phyloP scores from a whole-genome alignment of 1,140 invertebrate species.

The Apis dorsata region DNA sequence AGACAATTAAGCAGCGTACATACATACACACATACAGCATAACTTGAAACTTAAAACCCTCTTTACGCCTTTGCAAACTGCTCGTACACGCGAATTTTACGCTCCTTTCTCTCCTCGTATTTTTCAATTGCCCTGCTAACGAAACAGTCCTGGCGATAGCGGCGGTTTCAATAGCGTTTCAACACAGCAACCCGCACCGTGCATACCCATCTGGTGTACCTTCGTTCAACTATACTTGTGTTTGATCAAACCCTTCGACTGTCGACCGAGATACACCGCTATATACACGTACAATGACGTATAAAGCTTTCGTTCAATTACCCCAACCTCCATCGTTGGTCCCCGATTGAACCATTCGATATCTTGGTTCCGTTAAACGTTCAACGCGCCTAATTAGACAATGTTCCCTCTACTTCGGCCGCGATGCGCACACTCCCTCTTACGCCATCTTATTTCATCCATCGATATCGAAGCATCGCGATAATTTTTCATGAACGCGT shows the following conservation, averaged over 20 bases:
- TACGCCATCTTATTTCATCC: background rate
- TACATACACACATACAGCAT: background rate
- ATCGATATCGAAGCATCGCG: background rate
- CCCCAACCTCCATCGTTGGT: constrained; percentile 33
- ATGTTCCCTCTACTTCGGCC: constrained; percentile 31
- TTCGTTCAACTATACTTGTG: constrained; percentile 51
- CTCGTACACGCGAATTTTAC: constrained; percentile 43
- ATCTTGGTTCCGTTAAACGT: constrained; percentile 63
- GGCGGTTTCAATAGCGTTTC: constrained; percentile 61
- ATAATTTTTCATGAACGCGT: background rate
- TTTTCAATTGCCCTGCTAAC: constrained; percentile 67
- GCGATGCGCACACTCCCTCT: background rate
- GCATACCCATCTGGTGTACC: constrained; percentile 48
- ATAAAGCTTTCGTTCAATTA: constrained; percentile 56
- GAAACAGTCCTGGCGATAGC: constrained; percentile 60
- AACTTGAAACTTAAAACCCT: constrained; percentile 16
- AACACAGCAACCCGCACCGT: constrained; percentile 43
- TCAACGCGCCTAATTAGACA: constrained; percentile 55
- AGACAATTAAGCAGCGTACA: constrained; percentile 21
- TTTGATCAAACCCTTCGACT: constrained; percentile 66
- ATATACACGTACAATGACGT: constrained; percentile 54
- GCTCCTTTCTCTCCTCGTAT: constrained; percentile 49
- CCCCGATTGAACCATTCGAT: constrained; percentile 61
- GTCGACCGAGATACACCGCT: constrained; percentile 47
- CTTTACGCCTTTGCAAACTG: constrained; percentile 41